Base-by-base conservation (phyloP, 2,888 invertebrate species). In the Yponomeuta plumbellus region DNA sequence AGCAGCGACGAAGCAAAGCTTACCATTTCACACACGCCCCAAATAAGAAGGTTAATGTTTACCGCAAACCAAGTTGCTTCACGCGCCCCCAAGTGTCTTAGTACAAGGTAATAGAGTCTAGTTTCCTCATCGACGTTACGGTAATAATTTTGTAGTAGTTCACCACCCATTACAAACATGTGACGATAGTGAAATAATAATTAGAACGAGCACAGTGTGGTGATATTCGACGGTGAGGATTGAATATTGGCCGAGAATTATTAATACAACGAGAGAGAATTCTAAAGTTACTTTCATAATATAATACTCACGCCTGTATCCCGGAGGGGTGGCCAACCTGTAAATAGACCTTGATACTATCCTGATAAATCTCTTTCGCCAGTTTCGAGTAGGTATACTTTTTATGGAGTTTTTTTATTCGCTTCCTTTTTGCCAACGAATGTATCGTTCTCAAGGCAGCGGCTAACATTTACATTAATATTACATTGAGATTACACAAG, bases 131-230 rank as follows among this genome's bases (percentile, higher is more conserved):
- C 23, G 11, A 59, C 11, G 22, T 20, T 5, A 3, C 10, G 23
- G 23, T 2, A 20, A 21, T 21, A 59, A 59, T 6, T 20, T 23
- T 59, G 21, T 21, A 4, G 59, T 59, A 59, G 59, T 59, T 59
- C n/a, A n/a, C 34, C 34, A 20, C 66, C 74, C 75, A 75, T 79
- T 77, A 79, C 76, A 78, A 75, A 77, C 78, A 79, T 77, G 77
- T 78, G 79, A 76, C 75, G 71, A 75, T 75, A 71, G 74, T 78
- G 75, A 75, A 75, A 77, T 75, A 75, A 73, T 80, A 79, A 79
- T 79, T 77, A 77, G 75, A 75, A 70, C 72, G 69, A 68, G 67
- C 77, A 74, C 73, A 75, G 17, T 2, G 17, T 52, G 44, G 44
- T 52, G 8, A 52, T 52, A 17, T 52, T 52, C 44, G 17, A 52